These are phyloP conservation scores for Esox niger DNA, from an alignment of 2,113 vertebrate genomes.

Conservation along the genomic window DNA sequence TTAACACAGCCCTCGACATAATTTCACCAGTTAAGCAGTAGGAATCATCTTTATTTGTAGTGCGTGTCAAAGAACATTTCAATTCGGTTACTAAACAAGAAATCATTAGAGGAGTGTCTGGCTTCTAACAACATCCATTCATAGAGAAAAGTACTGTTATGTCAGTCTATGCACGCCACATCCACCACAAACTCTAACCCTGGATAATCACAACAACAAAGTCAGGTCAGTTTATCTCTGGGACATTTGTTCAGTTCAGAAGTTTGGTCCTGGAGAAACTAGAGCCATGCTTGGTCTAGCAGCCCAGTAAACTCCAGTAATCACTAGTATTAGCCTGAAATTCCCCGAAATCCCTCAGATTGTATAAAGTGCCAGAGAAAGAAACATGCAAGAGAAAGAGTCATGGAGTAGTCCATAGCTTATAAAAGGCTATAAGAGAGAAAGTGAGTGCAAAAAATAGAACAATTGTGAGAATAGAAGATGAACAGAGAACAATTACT, in stretches of 20 bases:
- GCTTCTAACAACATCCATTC: background rate
- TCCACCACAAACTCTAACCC: conserved; percentile 1
- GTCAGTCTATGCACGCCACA: conserved; percentile 4
- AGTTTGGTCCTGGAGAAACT: background rate
- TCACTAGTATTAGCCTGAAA: no score
- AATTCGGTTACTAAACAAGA: background rate
- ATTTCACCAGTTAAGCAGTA: no score
- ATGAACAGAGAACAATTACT: background rate
- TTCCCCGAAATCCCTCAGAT: conserved; percentile 36
- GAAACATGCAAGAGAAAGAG: conserved; percentile 35
- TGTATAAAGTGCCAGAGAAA: conserved; percentile 43
- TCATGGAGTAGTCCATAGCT: conserved; percentile 32
- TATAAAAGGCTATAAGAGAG: conserved; percentile 44
- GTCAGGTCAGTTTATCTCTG: background rate
- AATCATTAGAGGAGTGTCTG: background rate
- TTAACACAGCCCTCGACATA: no score
- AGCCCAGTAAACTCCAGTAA: conserved; percentile 3
- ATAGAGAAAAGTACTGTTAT: background rate
- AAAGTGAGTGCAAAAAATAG: no score
- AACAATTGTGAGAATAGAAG: background rate
- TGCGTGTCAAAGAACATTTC: background rate
- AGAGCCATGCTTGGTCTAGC: background rate
- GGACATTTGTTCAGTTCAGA: conserved; percentile 1
- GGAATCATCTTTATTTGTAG: no score
- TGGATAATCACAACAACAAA: conserved; percentile 22